Evolutionary conservation across 2,888 invertebrate genomes (phyloP).

Genomic region (Meiosimyza platycephala): DNA sequence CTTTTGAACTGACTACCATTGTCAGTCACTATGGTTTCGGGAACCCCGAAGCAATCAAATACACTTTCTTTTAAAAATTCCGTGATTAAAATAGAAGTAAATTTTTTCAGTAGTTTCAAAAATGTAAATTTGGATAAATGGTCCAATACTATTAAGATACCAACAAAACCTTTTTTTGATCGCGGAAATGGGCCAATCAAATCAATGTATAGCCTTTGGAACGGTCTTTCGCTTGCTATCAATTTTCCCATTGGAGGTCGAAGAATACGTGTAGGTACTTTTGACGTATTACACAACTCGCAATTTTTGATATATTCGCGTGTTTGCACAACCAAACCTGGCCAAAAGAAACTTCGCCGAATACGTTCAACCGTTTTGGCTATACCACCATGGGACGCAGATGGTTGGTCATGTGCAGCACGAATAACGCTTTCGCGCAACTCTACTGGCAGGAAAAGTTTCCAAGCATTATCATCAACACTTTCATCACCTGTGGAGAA

Average conservation of each 20-base stretch:
- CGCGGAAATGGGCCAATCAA: conserved; percentile 33
- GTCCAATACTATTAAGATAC: too few species aligned
- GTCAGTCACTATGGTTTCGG: too few species aligned
- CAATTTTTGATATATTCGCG: too few species aligned
- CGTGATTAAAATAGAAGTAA: background rate
- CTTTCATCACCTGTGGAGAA: background rate
- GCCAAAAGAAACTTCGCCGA: too few species aligned
- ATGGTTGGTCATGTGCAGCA: background rate
- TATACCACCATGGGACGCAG: background rate
- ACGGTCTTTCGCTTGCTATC: conserved; percentile 12
- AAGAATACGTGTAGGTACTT: background rate
- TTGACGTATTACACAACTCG: too few species aligned
- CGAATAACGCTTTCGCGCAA: background rate
- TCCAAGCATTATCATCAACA: conserved; percentile 12
- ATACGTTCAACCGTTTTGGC: too few species aligned
- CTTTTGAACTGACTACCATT: too few species aligned
- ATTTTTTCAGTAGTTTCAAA: conserved; percentile 14
- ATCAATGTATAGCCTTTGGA: conserved; percentile 35
- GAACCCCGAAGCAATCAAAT: too few species aligned
- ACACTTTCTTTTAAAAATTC: background rate
- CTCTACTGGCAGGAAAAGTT: background rate
- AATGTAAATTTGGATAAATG: too few species aligned
- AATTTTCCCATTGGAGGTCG: conserved; percentile 12
- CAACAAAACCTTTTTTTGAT: conserved; percentile 26
- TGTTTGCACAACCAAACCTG: too few species aligned